Base-by-base conservation (phyloP, 2,888 invertebrate genomes). In the Megaustenia siamemsis region DNA sequence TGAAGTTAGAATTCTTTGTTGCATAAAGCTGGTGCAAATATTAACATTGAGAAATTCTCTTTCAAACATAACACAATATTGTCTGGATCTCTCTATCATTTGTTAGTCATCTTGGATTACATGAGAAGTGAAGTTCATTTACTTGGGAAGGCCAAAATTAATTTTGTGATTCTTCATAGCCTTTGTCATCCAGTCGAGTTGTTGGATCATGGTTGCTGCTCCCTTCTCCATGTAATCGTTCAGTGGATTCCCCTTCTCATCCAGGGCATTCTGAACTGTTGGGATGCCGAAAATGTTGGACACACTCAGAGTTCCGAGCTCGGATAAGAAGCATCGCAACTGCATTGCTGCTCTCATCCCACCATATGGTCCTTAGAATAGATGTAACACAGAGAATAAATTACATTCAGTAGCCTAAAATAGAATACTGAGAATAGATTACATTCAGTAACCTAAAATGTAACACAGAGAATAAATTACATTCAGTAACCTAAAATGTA, bases 111-210 rank as follows among this genome's bases (percentile, higher is more conserved):
- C 15, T 49, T 15, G 15, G 15, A 8, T 24, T 10, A 53, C 24
- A 8, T 3, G 3, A 60, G 28, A 6, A 60, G 24, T n/a, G 8
- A 60, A 63, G 12, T 21, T 38, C 4, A 77, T 73, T 71, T 85
- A 86, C 73, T 86, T 35, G 15, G 86, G 87, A 49, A 84, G 35
- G 1, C 87, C 87, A 32, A 28, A 12, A 10, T 40, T 76, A n/a
- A 79, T 82, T 38, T 90, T 83, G 68, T 90, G 90, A 76, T 90
- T 89, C 81, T 92, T 93, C 86, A 94, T 88, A 5, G 94, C 94
- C 21, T 84, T 82, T 0, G 94, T 93, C 85, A 93, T 93, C 94
- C 94, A 94, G 63, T 92, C 92, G 21, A 94, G 89, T 88, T 94
- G 94, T 0, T 88, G 88, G 5, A 94, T 89, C 38, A 94, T 63